Evolutionary conservation across 2,888 invertebrate genomes (phyloP).

Genomic region (Drosophila testacea): DNA sequence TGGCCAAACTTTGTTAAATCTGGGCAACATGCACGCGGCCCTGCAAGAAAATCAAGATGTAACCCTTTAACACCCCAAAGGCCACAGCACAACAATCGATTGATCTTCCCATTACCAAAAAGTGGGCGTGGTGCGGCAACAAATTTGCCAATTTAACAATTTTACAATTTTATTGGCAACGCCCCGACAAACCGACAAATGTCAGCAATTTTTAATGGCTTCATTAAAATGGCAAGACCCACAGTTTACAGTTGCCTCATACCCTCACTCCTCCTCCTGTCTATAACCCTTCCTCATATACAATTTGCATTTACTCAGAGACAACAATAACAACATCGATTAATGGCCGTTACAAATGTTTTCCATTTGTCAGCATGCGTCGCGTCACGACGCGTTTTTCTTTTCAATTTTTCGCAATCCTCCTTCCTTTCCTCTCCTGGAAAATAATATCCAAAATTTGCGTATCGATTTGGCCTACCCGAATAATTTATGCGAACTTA

Average conservation of each 20-base stretch:
- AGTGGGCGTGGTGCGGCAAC: conserved; percentile 52
- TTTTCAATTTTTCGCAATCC: conserved; percentile 36
- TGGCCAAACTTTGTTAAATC: conserved; percentile 66
- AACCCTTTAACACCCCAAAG: conserved; percentile 41
- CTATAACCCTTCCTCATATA: conserved; percentile 58
- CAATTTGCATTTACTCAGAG: conserved; percentile 67
- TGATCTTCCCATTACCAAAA: conserved; percentile 33
- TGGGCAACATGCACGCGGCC: conserved; percentile 51
- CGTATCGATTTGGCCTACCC: conserved; percentile 67
- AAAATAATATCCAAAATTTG: conserved; percentile 60
- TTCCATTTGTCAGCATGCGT: conserved; percentile 78
- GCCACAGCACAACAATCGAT: conserved; percentile 33
- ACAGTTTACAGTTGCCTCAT: conserved; percentile 18
- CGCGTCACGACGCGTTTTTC: conserved; percentile 43
- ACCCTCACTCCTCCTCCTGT: conserved; percentile 6
- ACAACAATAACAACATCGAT: conserved; percentile 68
- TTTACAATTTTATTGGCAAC: conserved; percentile 68
- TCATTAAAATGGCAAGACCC: conserved; percentile 64
- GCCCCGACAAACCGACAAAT: conserved; percentile 73
- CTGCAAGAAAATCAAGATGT: conserved; percentile 5
- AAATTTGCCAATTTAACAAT: conserved; percentile 69
- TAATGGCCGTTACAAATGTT: conserved; percentile 80
- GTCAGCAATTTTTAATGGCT: conserved; percentile 78
- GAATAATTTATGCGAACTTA: conserved; percentile 73
- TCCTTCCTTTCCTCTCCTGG: neutral